phyloP scores from a whole-genome alignment of 2,797 vertebrate genomes.

The Haliaeetus vocifer region DNA sequence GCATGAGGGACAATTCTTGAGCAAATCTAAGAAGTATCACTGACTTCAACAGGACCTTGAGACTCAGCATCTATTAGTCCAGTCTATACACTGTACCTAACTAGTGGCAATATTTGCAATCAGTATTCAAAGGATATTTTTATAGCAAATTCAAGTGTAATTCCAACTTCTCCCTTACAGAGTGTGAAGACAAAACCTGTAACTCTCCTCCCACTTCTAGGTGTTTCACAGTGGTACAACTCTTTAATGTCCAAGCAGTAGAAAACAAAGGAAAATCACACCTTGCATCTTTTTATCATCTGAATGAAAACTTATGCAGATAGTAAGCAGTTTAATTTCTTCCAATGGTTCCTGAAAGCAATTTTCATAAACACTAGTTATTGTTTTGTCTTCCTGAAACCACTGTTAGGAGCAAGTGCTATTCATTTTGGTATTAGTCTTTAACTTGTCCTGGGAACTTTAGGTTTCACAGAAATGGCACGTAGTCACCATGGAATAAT shows the following conservation, averaged over 20 bases:
- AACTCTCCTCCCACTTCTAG: neutral
- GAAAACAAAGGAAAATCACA: neutral
- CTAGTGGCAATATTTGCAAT: neutral
- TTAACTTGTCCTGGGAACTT: constrained; percentile 31
- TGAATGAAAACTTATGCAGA: neutral
- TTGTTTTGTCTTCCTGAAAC: constrained; percentile 29
- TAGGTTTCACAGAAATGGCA: constrained; percentile 36
- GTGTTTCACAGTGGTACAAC: neutral
- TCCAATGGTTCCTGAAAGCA: constrained; percentile 8
- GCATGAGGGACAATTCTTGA: neutral
- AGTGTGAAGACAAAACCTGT: neutral
- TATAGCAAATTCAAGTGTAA: neutral
- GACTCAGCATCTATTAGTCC: neutral
- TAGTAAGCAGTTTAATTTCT: neutral
- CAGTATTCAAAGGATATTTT: neutral
- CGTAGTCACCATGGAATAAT: constrained; percentile 43
- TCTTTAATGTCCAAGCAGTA: neutral
- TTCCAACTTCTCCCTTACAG: neutral
- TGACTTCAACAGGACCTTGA: neutral
- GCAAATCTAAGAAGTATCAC: neutral
- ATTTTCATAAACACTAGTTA: neutral
- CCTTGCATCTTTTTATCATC: neutral
- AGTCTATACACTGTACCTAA: neutral
- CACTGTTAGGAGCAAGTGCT: neutral
- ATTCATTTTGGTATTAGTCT: constrained; percentile 28